Evolutionary conservation across 1,140 invertebrate genomes (phyloP).

Genomic region (Leguminivora glycinivorella): DNA sequence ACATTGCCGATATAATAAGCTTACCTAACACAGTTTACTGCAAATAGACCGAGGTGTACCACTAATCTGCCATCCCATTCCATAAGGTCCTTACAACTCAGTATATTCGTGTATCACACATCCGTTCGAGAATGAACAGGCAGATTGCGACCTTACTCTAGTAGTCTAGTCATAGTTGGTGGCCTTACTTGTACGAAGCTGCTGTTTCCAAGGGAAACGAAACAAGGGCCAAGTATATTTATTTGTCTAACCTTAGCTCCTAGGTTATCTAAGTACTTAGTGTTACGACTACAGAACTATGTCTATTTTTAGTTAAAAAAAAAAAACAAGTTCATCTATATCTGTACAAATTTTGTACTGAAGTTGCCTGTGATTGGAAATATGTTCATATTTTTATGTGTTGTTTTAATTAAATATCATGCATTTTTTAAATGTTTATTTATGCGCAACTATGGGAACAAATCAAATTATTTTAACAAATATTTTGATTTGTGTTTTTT

Average conservation of each 20-base stretch:
- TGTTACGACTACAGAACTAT: too few species aligned
- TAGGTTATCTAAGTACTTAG: background rate
- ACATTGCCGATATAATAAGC: background rate
- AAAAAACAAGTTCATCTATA: too few species aligned
- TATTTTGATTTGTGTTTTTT: too few species aligned
- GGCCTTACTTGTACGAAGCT: background rate
- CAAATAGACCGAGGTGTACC: background rate
- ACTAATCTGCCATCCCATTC: background rate
- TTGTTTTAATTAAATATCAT: too few species aligned
- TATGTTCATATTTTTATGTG: too few species aligned
- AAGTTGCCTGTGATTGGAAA: too few species aligned
- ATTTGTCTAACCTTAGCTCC: background rate
- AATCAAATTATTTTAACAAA: too few species aligned
- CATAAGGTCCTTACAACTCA: background rate
- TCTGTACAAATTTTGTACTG: too few species aligned
- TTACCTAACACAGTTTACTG: background rate
- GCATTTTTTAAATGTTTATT: too few species aligned
- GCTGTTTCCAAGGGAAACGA: background rate
- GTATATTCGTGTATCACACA: background rate
- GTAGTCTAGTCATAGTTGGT: background rate
- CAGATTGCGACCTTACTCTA: conserved; percentile 4
- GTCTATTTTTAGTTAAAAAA: too few species aligned
- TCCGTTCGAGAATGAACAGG: background rate
- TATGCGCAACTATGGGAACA: too few species aligned
- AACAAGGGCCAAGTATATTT: background rate